Base-by-base conservation (phyloP, 2,888 invertebrate species). In the Drosophila vallismaia region DNA sequence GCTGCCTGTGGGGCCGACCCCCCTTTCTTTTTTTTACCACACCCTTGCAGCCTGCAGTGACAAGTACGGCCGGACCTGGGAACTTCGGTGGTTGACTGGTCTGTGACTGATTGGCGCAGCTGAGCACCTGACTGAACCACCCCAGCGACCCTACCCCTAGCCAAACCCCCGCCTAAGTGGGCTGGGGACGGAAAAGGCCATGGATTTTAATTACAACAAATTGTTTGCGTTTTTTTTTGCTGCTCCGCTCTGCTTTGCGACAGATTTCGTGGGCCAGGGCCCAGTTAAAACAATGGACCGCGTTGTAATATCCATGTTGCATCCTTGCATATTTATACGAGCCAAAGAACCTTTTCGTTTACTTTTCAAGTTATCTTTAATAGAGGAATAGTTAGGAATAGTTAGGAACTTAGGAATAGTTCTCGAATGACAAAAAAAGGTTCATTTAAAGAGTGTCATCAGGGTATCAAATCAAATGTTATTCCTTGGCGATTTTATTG, bases 151-250 rank as follows among this genome's bases (percentile, higher is more conserved):
- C 4, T 14, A 42, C 19, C 4, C 51, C 10, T 26, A 9, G 9
- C 38, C 28, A 28, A 28, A 19, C n/a, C 38, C 29, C 46, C 4
- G 42, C n/a, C 51, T 71, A 50, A 46, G 68, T 59, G 77, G 68
- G 56, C 62, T 63, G 74, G 72, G 56, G 46, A 68, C 72, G 82
- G 86, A 72, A 82, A 83, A 72, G 88, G 80, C 86, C 86, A 88
- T 88, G 86, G 88, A 88, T 88, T 88, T 88, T 82, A 82, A 82
- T 82, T 82, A 82, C 81, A 88, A 88, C 86, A 86, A 88, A 86
- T 88, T 88, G 83, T 88, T 88, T 86, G 88, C 86, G 48, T 67
- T 86, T 79, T 66, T 71, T 72, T 71, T 60, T 19, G 19, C 19
- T 19, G 19, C 19, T 19, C 2, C 45, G 48, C 1, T 26, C 62